Evolutionary conservation across 2,888 invertebrate species (phyloP), one percentile per base, ranked within the genome.

Genomic region (Lampropteryx suffumata): DNA sequence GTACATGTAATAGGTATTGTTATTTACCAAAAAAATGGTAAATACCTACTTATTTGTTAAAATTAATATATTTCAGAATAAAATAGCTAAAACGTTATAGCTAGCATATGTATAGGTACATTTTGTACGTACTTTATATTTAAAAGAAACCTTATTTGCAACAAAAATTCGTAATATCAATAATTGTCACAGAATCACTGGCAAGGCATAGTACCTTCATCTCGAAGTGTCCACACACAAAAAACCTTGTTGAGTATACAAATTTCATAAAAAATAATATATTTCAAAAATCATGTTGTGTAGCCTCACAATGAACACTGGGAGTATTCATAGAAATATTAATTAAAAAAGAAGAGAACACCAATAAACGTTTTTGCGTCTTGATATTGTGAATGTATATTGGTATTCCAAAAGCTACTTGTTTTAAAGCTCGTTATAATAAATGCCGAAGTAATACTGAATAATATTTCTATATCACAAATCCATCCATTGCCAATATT

Each of bases 371-470:
- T 43, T 43, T 30, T 13, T 26, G 14, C 32, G 14, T 39, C 14
- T 29, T 36, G 33, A 37, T 33, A 33, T 32, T 43, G 32, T 30
- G 28, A 26, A 39, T 43, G 47, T 26, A 44, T 36, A 26, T n/a
- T n/a, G n/a, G n/a, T 36, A 39, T 32, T 17, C 27, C 30, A 46
- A 43, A 55, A 34, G 37, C 37, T 52, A 50, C 50, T 35, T 40
- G 47, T 50, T 60, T 61, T 62, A 59, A 63, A 63, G 60, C 59
- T 62, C 47, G 33, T 54, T 50, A 54, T 62, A 67, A 65, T 77
- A 87, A 86, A 87, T 87, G 86, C 87, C 78, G 69, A 78, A 77
- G 70, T 87, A 88, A 87, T 88, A 87, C 87, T 86, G 85, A 62
- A 40, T 62, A 60, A 65, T 60, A 60, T 61, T 57, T 62, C 49